Conservation (phyloP, 2,113 vertebrate genomes). For the Phoxinus phoxinus region DNA sequence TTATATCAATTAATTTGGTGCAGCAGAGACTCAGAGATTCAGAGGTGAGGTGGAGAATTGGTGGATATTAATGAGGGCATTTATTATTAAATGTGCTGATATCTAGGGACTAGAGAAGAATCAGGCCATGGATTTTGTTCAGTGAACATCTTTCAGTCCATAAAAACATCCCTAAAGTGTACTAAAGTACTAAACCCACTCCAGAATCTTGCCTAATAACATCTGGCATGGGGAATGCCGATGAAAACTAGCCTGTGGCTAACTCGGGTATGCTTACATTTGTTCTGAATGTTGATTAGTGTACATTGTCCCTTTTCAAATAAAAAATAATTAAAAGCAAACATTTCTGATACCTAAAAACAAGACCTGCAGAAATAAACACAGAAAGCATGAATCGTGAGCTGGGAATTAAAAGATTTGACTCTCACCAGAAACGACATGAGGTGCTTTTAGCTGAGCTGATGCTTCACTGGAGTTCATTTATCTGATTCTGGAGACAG, state of each 20-base stretch:
- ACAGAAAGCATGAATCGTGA: neutral
- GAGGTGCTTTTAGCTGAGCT: slow-evolving; percentile 67
- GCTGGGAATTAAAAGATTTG: neutral
- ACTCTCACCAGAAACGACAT: slow-evolving; percentile 83
- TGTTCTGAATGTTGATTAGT: too few species aligned
- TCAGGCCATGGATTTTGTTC: slow-evolving; percentile 31
- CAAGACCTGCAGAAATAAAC: neutral
- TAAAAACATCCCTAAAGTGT: neutral
- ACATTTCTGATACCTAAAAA: slow-evolving; percentile 1
- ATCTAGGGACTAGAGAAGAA: slow-evolving; percentile 40
- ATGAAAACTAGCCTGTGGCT: too few species aligned
- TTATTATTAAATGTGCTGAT: slow-evolving; percentile 51
- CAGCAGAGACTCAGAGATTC: too few species aligned
- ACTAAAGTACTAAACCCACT: neutral
- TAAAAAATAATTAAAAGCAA: too few species aligned
- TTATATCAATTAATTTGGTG: too few species aligned
- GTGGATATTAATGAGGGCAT: slow-evolving; percentile 51
- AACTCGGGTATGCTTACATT: too few species aligned
- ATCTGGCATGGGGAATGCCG: too few species aligned
- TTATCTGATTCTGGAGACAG: slow-evolving; percentile 63
- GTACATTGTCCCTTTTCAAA: too few species aligned
- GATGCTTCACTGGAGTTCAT: slow-evolving; percentile 59
- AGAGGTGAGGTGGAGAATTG: slow-evolving; percentile 1
- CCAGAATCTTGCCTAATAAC: too few species aligned
- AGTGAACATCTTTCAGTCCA: neutral